Evolutionary conservation across 2,888 invertebrate genomes (phyloP).

Genomic region (Athetis lepigone): DNA sequence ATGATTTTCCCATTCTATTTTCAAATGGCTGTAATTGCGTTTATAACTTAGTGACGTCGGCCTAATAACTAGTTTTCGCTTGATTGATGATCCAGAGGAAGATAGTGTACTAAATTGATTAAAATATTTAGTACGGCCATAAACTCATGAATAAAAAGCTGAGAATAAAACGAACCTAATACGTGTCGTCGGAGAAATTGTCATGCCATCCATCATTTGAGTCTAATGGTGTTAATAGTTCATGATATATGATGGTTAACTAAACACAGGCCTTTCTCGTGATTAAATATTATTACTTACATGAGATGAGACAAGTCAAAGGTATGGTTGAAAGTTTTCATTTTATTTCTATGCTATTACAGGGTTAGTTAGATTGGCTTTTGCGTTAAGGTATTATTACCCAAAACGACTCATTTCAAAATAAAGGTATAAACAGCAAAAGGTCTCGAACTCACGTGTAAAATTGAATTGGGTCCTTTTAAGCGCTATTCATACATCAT

Average conservation of each 20-base stretch:
- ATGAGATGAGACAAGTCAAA: constrained; percentile 22
- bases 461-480: constrained; percentile 79
- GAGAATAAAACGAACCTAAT: constrained; percentile 76
- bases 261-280: constrained; percentile 55
- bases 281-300: constrained; percentile 45
- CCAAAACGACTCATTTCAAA: constrained; percentile 49
- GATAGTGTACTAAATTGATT: constrained; percentile 81
- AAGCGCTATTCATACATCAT: constrained; percentile 80
- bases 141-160: constrained; percentile 80
- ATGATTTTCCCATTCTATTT: constrained; percentile 72
- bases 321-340: constrained; percentile 16
- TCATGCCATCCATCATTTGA: constrained; percentile 79
- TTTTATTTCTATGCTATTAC: constrained; percentile 27
- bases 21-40: constrained; percentile 71
- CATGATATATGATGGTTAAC: constrained; percentile 70
- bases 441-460: constrained; percentile 63
- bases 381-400: constrained; percentile 42
- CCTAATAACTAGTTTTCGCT: constrained; percentile 79
- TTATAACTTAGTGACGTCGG: constrained; percentile 74
- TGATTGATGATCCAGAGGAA: constrained; percentile 82
- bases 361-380: constrained; percentile 15
- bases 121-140: constrained; percentile 80
- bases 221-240: constrained; percentile 76
- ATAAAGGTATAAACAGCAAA: constrained; percentile 45
- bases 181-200: constrained; percentile 77